A percentile compares a stretch with the other conserved stretches of the same genome.
Conservation (phyloP, 2,113 vertebrate genomes). For the Penelope pileata region DNA sequence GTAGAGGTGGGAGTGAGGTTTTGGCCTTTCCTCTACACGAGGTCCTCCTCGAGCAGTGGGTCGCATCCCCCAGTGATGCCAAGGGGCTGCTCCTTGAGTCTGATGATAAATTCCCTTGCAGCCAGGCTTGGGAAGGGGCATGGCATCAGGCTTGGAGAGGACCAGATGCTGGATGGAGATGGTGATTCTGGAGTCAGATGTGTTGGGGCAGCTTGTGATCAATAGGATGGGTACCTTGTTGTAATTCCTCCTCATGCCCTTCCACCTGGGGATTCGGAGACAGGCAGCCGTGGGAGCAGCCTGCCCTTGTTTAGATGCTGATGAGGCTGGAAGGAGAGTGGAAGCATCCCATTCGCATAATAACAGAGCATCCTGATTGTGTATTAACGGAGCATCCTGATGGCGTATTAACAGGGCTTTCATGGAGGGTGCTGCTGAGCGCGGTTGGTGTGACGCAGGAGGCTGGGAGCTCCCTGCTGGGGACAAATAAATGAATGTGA, state of each 20-base stretch:
- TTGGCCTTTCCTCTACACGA: not conserved
- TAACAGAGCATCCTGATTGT: not conserved
- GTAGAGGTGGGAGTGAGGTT: accelerated
- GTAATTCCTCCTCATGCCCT: not conserved
- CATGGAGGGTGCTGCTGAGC: not conserved
- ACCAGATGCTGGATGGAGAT: not conserved
- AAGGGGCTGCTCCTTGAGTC: not conserved
- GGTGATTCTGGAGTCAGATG: accelerated
- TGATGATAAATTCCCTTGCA: not conserved
- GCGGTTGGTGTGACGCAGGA: accelerated
- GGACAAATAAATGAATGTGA: not conserved
- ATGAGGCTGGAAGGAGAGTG: not conserved
- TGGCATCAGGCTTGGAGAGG: not conserved
- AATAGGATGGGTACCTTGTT: accelerated
- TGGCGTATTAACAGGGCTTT: not conserved
- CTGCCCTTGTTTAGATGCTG: not conserved
- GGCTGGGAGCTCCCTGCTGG: not conserved
- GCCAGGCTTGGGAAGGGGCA: not conserved
- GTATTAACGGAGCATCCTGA: not conserved
- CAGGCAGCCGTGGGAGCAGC: accelerated
- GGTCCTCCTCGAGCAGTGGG: not conserved
- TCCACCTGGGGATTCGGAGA: not conserved
- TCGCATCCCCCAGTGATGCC: not conserved
- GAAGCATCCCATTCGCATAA: not conserved
- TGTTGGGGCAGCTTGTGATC: not conserved